Percentiles rank a stretch among this genome's conserved stretches.
Conservation (phyloP, 1,140 invertebrate genomes). For the Hylaeus anthracinus region DNA sequence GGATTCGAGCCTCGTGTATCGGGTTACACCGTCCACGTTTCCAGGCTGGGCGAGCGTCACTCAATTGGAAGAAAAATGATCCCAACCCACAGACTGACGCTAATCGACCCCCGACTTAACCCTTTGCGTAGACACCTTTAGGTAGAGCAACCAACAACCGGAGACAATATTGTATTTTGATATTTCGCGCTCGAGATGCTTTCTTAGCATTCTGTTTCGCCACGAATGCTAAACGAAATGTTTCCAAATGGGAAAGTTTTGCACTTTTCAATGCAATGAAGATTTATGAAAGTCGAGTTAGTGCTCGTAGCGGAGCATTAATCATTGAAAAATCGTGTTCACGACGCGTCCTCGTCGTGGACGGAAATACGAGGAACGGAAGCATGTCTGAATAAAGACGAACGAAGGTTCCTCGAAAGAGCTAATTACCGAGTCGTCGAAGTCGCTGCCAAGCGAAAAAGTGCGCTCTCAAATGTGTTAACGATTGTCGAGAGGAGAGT, state of each 20-base stretch:
- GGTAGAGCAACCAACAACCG: no score
- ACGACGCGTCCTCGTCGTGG: no score
- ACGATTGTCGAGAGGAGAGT: no score
- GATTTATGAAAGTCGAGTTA: no score
- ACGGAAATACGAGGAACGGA: neutral
- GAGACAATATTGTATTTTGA: no score
- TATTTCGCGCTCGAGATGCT: no score
- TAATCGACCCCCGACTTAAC: constrained; percentile 40
- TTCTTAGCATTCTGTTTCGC: no score
- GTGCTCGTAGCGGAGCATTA: constrained; percentile 32
- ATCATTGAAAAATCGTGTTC: constrained; percentile 39
- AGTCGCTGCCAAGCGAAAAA: no score
- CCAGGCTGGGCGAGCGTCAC: constrained; percentile 17
- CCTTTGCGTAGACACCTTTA: neutral
- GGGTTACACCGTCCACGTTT: constrained; percentile 47
- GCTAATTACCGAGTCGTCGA: neutral
- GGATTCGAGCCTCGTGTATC: constrained; percentile 36
- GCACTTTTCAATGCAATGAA: no score
- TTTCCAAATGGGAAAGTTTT: no score
- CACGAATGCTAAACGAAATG: no score
- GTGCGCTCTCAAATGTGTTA: no score
- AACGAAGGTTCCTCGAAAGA: neutral
- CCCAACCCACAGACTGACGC: constrained; percentile 6
- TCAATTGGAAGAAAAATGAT: constrained; percentile 53
- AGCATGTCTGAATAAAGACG: neutral